Conservation (phyloP, 1,140 invertebrate species). For the Drosophila ohnishii region DNA sequence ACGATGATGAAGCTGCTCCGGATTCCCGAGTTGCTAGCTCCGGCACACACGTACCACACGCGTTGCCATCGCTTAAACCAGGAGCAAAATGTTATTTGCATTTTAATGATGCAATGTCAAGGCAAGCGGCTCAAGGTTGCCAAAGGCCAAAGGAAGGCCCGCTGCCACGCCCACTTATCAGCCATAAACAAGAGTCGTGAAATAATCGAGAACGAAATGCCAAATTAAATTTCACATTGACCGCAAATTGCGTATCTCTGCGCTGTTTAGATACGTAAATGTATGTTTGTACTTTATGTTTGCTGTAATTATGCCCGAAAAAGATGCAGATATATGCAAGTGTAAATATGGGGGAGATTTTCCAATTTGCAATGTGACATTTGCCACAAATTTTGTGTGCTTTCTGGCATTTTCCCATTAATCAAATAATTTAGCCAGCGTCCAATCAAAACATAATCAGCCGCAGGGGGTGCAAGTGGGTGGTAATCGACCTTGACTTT, state of each 20-base stretch:
- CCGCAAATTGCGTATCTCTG: slow-evolving; percentile 23
- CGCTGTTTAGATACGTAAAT: background rate
- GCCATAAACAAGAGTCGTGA: slow-evolving; percentile 29
- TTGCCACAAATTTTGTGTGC: slow-evolving; percentile 22
- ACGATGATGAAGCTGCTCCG: background rate
- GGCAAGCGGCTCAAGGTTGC: slow-evolving; percentile 6
- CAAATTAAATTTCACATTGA: slow-evolving; percentile 46
- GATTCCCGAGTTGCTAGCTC: background rate
- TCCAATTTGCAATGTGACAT: slow-evolving; percentile 40
- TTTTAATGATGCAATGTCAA: slow-evolving; percentile 59
- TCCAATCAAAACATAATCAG: slow-evolving; percentile 36
- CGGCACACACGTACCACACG: slow-evolving; percentile 23
- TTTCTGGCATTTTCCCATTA: slow-evolving; percentile 28
- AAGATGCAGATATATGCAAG: slow-evolving; percentile 15
- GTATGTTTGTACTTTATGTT: background rate
- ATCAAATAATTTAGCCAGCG: slow-evolving; percentile 38
- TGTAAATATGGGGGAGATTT: slow-evolving; percentile 27
- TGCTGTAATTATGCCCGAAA: background rate
- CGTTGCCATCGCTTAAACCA: slow-evolving; percentile 22
- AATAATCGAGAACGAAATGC: slow-evolving; percentile 28
- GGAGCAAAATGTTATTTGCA: slow-evolving; percentile 57
- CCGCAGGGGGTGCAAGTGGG: background rate
- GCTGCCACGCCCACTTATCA: slow-evolving; percentile 28
- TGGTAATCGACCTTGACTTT: slow-evolving; percentile 27
- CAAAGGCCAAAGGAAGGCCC: background rate